Conservation (phyloP, 2,113 vertebrate species). For the Lophochroa leadbeateri region DNA sequence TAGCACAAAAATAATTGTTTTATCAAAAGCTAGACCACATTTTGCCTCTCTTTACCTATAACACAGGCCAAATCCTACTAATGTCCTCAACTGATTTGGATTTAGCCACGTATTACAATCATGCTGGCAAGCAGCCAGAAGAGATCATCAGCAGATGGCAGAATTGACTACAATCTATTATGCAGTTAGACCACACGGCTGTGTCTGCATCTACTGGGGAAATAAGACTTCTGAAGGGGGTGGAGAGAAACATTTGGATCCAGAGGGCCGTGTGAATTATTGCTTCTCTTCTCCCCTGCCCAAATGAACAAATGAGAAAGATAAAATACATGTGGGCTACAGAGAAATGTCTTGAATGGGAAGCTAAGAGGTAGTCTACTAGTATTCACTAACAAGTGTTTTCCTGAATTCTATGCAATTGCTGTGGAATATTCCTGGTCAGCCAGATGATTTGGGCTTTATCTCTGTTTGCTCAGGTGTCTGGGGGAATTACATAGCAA, state of each 20-base stretch:
- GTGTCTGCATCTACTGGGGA: background rate
- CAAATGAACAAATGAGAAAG: background rate
- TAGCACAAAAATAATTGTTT: background rate
- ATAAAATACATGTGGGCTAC: background rate
- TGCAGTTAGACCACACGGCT: background rate
- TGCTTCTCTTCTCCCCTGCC: background rate
- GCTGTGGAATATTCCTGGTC: background rate
- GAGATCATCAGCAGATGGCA: constrained; percentile 56
- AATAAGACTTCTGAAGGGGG: background rate
- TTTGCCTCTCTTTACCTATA: background rate
- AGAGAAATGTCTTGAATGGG: background rate
- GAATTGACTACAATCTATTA: constrained; percentile 36
- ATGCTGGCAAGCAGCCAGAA: constrained; percentile 1
- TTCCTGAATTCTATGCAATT: background rate
- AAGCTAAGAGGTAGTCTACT: background rate
- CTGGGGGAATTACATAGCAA: background rate
- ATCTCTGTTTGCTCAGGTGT: background rate
- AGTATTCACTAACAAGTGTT: background rate
- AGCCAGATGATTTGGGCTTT: background rate
- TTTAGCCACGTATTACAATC: background rate
- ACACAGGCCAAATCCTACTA: background rate
- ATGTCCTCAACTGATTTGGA: background rate
- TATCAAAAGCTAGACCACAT: background rate
- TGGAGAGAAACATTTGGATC: background rate
- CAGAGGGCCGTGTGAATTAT: background rate